Evolutionary conservation across 2,113 vertebrate species (phyloP).

Genomic region (Isurus oxyrinchus): DNA sequence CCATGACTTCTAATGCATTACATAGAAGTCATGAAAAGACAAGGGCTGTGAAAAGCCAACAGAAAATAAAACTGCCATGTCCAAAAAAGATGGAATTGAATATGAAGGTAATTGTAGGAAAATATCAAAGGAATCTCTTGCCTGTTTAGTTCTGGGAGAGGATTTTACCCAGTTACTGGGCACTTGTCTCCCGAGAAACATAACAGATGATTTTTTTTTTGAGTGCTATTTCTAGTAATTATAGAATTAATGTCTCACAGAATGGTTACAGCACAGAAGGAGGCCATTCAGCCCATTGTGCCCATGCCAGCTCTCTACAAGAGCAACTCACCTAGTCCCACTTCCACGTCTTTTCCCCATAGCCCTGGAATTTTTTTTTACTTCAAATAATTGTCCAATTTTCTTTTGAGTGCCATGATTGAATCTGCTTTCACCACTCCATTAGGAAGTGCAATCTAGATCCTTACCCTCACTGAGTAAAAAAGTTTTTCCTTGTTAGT

Average conservation of each 20-base stretch:
- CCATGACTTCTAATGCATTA: neutral
- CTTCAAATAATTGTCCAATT: neutral
- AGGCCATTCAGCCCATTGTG: too few relatives aligned
- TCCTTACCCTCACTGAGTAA: neutral
- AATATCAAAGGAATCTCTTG: neutral
- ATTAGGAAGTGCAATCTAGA: neutral
- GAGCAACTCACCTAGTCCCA: neutral
- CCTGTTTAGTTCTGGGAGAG: neutral
- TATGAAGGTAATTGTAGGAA: neutral
- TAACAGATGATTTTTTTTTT: neutral
- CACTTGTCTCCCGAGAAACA: neutral
- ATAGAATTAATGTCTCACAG: neutral
- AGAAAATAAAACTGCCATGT: neutral
- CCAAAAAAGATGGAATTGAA: neutral
- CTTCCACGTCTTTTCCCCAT: neutral
- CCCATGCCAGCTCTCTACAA: neutral
- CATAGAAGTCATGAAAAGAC: neutral
- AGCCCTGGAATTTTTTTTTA: too few relatives aligned
- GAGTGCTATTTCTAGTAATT: neutral
- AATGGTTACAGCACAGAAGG: neutral
- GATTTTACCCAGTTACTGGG: neutral
- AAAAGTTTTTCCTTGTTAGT: neutral
- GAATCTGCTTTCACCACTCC: neutral
- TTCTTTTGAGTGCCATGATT: neutral
- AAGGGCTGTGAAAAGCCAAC: neutral